phyloP scores from a whole-genome alignment of 2,113 vertebrate species.

The Crocuta crocuta region DNA sequence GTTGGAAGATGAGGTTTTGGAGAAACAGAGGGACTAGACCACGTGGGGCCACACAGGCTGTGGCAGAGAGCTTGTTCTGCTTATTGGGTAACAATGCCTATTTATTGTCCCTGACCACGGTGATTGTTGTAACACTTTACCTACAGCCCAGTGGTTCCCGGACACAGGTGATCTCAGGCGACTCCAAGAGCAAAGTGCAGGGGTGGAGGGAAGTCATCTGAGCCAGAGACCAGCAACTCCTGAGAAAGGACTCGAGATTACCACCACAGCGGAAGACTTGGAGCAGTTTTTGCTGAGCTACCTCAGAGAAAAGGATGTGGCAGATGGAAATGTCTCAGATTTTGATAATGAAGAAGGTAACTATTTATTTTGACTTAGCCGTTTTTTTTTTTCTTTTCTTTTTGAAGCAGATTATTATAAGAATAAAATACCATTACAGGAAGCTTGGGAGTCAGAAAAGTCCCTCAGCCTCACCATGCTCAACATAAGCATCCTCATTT shows the following conservation, averaged over 20 bases:
- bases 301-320: conserved; percentile 90
- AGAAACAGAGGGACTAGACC: background rate
- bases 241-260: background rate
- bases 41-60: background rate
- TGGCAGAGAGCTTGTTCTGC: background rate
- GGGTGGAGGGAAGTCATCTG: background rate
- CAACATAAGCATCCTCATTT: background rate
- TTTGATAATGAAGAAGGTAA: conserved; percentile 82
- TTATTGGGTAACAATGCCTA: background rate
- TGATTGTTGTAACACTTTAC: conserved; percentile 28
- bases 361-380: background rate
- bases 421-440: background rate
- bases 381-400: background rate
- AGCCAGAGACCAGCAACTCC: background rate
- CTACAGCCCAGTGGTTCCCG: conserved; percentile 90
- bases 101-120: background rate
- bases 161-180: background rate
- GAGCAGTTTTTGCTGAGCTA: conserved; percentile 91
- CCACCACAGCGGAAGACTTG: conserved; percentile 76
- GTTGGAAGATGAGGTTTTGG: background rate
- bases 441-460: conserved; percentile 22
- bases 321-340: conserved; percentile 89
- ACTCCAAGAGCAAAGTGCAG: background rate
- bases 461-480: background rate
- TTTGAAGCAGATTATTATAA: conserved; percentile 16